Evolutionary conservation across 64 coral and sea anemone genomes (phyloP), one percentile per base, ranked within the genome.

Genomic region (Orbicella faveolata): DNA sequence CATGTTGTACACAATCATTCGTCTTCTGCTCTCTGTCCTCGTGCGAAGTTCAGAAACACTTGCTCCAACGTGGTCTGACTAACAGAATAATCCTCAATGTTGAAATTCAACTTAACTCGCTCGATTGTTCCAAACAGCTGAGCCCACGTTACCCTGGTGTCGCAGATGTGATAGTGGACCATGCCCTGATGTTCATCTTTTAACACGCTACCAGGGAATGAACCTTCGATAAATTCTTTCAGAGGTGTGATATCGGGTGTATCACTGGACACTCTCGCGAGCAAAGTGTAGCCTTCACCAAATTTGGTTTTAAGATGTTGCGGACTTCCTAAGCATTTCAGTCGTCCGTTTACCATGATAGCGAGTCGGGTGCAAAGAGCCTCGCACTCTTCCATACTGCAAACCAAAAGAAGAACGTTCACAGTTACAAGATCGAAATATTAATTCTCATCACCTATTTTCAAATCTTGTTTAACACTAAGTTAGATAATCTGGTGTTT

Each of bases 371-470:
- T 96, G 64, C 97, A 99, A 0, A 99, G 79, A 16, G 97, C 97
- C 81, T 99, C 97, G 63, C 97, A 99, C 72, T 99, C 97, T 35
- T 99, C 97, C 97, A 96, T 99, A 69, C 94, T 97, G 64, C 63
- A 59, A 79, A 44, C 6, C 4, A 59, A 2, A 21, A 7, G 64
- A 62, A 41, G 34, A 9, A 36, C 75, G 44, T 17, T 16, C 23
- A 0, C 5, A 48, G 44, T 48, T 48, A 6, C 44, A 48, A 48
- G 44, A 48, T 48, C 5, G 5, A 3, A 48, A 48, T 4, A 48
- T 48, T 48, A 48, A 48, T 48, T 6, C 44, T 48, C 0, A 48
- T 6, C 5, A 48, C 44, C 44, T 48, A 0, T 48, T 48, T 48
- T 6, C 44, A 16, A 59, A 59, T 15, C 2, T 0, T 1, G 11